Conservation (phyloP, 1,140 invertebrate genomes). For the Ips typographus region DNA sequence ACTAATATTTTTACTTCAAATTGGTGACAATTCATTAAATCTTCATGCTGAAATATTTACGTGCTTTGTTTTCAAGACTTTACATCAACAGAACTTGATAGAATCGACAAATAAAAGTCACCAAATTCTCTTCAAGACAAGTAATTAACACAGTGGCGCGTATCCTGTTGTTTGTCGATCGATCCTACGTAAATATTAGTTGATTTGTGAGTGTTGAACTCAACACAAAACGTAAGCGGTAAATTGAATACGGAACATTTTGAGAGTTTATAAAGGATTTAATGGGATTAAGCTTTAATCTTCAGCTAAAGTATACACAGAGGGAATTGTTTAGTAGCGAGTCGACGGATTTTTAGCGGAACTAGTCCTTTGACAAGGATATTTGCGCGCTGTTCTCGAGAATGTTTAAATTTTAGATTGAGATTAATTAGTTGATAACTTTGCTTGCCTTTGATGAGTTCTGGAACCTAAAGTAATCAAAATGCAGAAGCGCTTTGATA, state of each 20-base stretch:
- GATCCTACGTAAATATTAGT: conserved; percentile 40
- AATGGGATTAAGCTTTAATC: conserved; percentile 33
- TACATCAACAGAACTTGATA: no score
- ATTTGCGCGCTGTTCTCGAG: background rate
- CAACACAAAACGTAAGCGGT: conserved; percentile 35
- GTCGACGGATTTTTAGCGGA: conserved; percentile 14
- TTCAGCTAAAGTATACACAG: conserved; percentile 30
- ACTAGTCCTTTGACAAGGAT: conserved; percentile 9
- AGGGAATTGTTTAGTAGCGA: conserved; percentile 27
- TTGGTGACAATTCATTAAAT: no score
- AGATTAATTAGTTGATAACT: conserved; percentile 15
- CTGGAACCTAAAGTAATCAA: background rate
- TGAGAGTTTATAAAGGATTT: conserved; percentile 34
- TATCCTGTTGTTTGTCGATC: conserved; percentile 27
- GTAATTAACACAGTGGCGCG: conserved; percentile 9
- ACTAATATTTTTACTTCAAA: no score
- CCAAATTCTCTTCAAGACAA: background rate
- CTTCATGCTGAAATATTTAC: no score
- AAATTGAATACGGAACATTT: conserved; percentile 32
- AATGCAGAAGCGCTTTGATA: background rate
- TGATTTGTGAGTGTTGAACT: conserved; percentile 38
- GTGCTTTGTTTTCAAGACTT: no score
- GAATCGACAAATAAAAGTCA: no score
- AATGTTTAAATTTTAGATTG: conserved; percentile 12
- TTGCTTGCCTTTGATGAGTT: conserved; percentile 7